Conservation (phyloP, 2,888 invertebrate species). For the Drosophila suboccidentalis region DNA sequence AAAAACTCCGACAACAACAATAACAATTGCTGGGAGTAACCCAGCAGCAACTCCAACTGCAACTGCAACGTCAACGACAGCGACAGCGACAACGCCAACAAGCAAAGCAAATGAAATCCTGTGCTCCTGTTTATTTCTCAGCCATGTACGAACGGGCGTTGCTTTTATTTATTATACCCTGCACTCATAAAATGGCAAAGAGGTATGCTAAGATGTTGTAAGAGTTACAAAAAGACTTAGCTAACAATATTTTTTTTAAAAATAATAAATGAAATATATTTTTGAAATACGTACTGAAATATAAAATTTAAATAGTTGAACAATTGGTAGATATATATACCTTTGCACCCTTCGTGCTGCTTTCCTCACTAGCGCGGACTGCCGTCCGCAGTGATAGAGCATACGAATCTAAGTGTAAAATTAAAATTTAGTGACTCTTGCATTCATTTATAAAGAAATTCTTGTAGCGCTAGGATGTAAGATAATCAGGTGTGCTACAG, state of each 20-base stretch:
- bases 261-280: no score
- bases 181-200: background rate
- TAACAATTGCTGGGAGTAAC: constrained; percentile 20
- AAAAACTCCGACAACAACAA: constrained; percentile 34
- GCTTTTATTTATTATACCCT: constrained; percentile 39
- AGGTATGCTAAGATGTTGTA: background rate
- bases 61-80: constrained; percentile 19
- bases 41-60: constrained; percentile 21
- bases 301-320: no score
- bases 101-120: constrained; percentile 71
- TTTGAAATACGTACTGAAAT: no score
- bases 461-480: no score
- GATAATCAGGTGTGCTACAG: no score
- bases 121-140: constrained; percentile 72
- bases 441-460: background rate
- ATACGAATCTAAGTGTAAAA: no score
- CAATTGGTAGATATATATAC: no score
- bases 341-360: no score
- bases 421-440: no score
- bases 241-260: background rate
- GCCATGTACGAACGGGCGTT: constrained; percentile 37
- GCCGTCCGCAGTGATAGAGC: no score
- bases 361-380: no score
- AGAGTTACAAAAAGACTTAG: background rate
- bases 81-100: constrained; percentile 38